Conservation (phyloP, 2,113 vertebrate genomes). For the Siniperca chuatsi region DNA sequence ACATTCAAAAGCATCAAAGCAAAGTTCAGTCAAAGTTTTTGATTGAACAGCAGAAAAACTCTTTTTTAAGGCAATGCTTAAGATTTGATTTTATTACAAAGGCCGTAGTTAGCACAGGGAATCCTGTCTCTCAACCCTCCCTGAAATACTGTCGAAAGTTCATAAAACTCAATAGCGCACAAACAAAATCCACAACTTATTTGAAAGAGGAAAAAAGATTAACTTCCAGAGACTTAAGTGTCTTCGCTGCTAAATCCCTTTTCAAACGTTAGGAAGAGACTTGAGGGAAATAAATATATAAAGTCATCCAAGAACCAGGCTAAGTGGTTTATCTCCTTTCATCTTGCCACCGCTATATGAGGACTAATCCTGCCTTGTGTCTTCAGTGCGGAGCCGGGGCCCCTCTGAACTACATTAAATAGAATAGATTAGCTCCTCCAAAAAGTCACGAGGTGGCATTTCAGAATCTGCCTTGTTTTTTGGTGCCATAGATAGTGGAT, state of each 20-base stretch:
- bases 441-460: constrained; percentile 82
- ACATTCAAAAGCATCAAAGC: background rate
- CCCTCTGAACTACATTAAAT: constrained; percentile 80
- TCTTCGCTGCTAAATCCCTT: constrained; percentile 80
- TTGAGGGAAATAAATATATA: constrained; percentile 82
- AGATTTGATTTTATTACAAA: constrained; percentile 33
- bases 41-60: background rate
- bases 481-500: constrained; percentile 52
- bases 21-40: background rate
- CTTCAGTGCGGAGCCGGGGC: constrained; percentile 62
- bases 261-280: constrained; percentile 78
- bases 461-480: constrained; percentile 65
- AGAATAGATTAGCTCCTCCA: constrained; percentile 80
- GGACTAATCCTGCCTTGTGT: constrained; percentile 80
- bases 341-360: constrained; percentile 77
- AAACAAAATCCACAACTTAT: constrained; percentile 64
- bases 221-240: constrained; percentile 79
- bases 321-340: constrained; percentile 83
- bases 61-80: background rate
- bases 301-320: constrained; percentile 79
- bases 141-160: constrained; percentile 66
- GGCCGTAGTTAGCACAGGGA: constrained; percentile 27
- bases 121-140: constrained; percentile 32
- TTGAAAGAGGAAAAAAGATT: constrained; percentile 77
- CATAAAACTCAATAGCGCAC: constrained; percentile 63